Base-by-base conservation (phyloP, 2,888 invertebrate species). In the Drosophila demipolita region DNA sequence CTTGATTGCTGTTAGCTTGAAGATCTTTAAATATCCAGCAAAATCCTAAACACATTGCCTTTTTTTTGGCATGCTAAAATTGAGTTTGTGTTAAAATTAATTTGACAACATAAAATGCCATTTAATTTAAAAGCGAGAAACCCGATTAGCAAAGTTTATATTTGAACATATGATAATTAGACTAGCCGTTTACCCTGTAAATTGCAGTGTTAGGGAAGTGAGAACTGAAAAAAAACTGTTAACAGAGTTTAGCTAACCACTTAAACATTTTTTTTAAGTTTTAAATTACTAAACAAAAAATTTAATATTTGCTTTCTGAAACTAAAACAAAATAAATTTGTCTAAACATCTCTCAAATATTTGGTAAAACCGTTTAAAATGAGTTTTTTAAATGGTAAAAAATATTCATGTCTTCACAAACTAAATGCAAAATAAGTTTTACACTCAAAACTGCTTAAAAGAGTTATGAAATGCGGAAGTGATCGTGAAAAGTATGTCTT, bases 81-180 rank as follows among this genome's bases (percentile, higher is more conserved):
- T 29, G 6, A 29, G 40, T 60, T 40, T 66, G 59, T 65, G 69
- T 42, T 78, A 29, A 77, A 64, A 57, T 40, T 26, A 78, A 73
- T 78, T 78, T 69, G 60, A 60, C 57, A 66, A 67, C 79, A 20
- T 74, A 69, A 67, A 60, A 68, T 55, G 45, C 40, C 52, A 52
- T 65, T 73, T 45, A 66, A 66, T 74, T 74, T n/a, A 6, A 8
- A 53, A 68, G 52, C 55, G 53, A 60, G 42, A 36, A 36, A 45
- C 59, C 36, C 48, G 26, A 54, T 53, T 36, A 49, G 33, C 58
- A 55, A 73, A 49, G 32, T 29, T 49, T 40, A 17, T 29, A 26
- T 32, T 17, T 17, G 20, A 33, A 9, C 2, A 1, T 12, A 11
- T 0, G 15, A 1, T 11, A 38, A 23, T 32, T 0, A 1, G 50